Evolutionary conservation across 2,888 invertebrate genomes (phyloP), one percentile per base, ranked within the genome.

Genomic region (Stenolophus ochropezus): DNA sequence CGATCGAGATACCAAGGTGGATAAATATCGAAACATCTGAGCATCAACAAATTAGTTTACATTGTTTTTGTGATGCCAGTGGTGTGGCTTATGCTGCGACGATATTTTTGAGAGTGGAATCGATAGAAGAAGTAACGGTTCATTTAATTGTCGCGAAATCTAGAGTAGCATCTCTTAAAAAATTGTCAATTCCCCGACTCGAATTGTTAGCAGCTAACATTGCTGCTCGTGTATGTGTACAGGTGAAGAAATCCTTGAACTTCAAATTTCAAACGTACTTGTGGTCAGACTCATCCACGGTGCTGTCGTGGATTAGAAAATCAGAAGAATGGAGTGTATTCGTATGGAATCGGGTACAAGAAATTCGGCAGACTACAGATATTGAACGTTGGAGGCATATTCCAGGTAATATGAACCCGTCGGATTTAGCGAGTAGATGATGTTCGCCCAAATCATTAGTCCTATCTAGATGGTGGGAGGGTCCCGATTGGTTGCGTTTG

Each of bases 11-110:
- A 85, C 75, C 85, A 85, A 14, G 80, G 84, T 18, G 85, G 85
- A 1, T 83, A 84, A 49, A 82, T 81, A 11, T 82, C n/a, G n/a
- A 82, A 11, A 83, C 84, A n/a, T 82, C 82, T 1, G 75, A 49
- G 81, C 16, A 84, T 84, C 23, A 11, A 47, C 21, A 78, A 81
- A 1, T 85, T 83, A 83, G 75, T 83, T 18, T 27, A 21, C 87
- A 87, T 69, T 83, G 83, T 0, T 87, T 87, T 82, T 83, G 83
- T 6, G 86, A 87, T 77, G 86, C 86, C 0, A 85, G 86, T 27
- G 74, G 83, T 14, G 8, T 21, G 0, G 86, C 86, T 0, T 87
- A 87, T 33, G 85, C 86, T 0, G 83, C 87, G 0, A 84, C 77
- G 3, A 76, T 27, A 21, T 85, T 51, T 86, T 83, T 83, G n/a